A percentile compares a stretch with the other conserved stretches of the same genome.
Conservation (phyloP, 2,797 vertebrate genomes). For the Amazona ochrocephala region DNA sequence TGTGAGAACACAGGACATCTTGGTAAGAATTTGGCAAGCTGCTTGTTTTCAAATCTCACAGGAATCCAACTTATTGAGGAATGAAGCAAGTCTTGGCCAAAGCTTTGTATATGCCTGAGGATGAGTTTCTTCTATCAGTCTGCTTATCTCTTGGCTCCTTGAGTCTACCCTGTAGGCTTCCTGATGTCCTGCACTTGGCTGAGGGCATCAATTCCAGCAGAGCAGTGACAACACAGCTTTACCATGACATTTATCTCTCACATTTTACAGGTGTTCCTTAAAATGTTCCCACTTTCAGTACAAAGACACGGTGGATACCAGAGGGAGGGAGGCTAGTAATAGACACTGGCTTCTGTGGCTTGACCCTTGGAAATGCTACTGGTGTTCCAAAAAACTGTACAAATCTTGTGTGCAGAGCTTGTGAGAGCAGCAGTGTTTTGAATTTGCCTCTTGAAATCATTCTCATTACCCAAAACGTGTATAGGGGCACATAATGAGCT, state of each 20-base stretch:
- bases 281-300: neutral
- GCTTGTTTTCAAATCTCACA: neutral
- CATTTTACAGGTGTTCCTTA: neutral
- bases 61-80: neutral
- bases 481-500: neutral
- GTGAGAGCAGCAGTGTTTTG: neutral
- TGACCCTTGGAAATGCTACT: neutral
- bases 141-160: neutral
- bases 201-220: neutral
- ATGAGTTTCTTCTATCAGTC: neutral
- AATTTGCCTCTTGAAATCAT: neutral
- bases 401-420: neutral
- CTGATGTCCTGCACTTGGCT: neutral
- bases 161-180: neutral
- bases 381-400: neutral
- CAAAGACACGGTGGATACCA: neutral
- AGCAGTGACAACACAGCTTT: neutral
- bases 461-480: neutral
- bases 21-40: neutral
- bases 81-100: neutral
- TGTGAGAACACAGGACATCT: neutral
- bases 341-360: neutral
- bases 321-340: neutral
- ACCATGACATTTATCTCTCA: neutral
- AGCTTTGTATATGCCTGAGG: neutral